phyloP scores from a whole-genome alignment of 2,113 vertebrate genomes.

The Noctilio leporinus region DNA sequence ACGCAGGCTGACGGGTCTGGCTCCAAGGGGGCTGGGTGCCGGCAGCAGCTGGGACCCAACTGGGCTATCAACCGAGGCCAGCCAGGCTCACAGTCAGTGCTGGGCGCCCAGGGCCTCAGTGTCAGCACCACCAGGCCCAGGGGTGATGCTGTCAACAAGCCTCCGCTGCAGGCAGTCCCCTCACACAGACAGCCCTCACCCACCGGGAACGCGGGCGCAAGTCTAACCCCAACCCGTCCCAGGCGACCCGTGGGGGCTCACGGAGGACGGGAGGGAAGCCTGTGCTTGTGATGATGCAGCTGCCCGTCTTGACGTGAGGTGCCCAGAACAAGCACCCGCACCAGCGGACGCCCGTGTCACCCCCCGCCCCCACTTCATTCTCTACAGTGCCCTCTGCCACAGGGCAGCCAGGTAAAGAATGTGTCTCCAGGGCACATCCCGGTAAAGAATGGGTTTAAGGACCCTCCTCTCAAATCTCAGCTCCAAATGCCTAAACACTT shows the following conservation, averaged over 20 bases:
- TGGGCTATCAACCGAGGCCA: background rate
- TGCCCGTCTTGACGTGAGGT: rapidly evolving
- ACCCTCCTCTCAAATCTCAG: background rate
- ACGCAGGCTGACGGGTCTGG: background rate
- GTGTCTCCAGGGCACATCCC: background rate
- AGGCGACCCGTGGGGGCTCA: no score
- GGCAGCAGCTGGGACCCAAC: background rate
- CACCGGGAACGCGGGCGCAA: no score
- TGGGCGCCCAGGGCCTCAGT: background rate
- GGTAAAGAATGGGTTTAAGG: background rate
- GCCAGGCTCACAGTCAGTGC: constrained; percentile 32
- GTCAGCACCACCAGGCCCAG: background rate
- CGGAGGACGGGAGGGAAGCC: rapidly evolving
- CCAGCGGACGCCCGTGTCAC: rapidly evolving
- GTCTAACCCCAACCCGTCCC: no score
- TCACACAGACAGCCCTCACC: background rate
- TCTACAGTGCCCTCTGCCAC: background rate
- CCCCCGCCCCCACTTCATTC: background rate
- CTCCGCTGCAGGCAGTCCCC: constrained; percentile 18
- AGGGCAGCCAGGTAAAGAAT: rapidly evolving
- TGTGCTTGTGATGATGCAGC: rapidly evolving
- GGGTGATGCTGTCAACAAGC: background rate
- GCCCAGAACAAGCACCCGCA: background rate
- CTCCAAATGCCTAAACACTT: background rate
- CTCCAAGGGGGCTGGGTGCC: background rate